Evolutionary conservation across 2,113 vertebrate species (phyloP), one percentile per base, ranked within the genome.

Genomic region (Paraplagusia blochii): DNA sequence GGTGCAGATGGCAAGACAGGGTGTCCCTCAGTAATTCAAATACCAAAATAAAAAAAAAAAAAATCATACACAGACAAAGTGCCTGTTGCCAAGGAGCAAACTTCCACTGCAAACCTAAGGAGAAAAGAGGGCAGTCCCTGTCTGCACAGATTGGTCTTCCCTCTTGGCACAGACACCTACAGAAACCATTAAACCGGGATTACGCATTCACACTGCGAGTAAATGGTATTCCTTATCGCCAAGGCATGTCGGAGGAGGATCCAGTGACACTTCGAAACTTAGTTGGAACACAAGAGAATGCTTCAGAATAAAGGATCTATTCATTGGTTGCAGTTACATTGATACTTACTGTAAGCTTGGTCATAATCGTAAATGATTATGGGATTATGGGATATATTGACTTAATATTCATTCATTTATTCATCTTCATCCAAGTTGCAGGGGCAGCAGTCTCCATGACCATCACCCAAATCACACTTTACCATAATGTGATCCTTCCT

Each of bases 21-120:
- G 56, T 61, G 61, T 74, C 58, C 72, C 62, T 19, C 34, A 58
- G 63, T 50, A 68, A 71, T 75, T 69, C 68, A 76, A 29, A n/a
- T n/a, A n/a, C n/a, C n/a, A n/a, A n/a, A n/a, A n/a, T n/a, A n/a
- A n/a, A n/a, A 29, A 29, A 29, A 29, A 29, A 29, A 29, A 29
- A 29, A 29, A 29, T 29, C 22, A 29, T 29, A 29, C 3, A 29
- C 22, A 29, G 22, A 29, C 22, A 29, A 29, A 29, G 22, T 29
- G 22, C 69, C 33, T 50, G 13, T 52, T 70, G 50, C 10, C 46
- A 65, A 14, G 33, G n/a, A 18, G n/a, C 13, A 34, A 62, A 58
- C 68, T 69, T 67, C 69, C 61, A 33, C 35, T 66, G 40, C 33
- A 48, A 53, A 64, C 10, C 36, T 54, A 59, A 40, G 72, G 68